Base-by-base conservation (phyloP, 2,113 vertebrate genomes). In the Pygathrix nemaeus region DNA sequence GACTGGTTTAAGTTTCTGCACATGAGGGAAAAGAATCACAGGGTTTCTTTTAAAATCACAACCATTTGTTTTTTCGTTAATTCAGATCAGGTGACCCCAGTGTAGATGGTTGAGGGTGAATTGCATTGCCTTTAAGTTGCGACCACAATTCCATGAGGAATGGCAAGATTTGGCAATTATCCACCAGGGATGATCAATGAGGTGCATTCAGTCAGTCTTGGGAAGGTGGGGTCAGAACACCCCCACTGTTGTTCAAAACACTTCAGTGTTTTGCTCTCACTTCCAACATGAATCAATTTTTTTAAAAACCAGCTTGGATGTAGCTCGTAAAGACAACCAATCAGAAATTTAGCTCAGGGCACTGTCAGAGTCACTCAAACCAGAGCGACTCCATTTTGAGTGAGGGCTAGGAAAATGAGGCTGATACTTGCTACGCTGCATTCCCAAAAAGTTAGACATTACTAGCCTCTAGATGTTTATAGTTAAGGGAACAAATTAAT, bases 291-390 rank as follows among this genome's bases (percentile, higher is more conserved):
- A 78, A 79, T 73, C 72, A n/a, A 2, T 11, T 43, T 30, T 64
- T 64, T 30, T 14, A 8, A 64, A 64, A 64, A 72, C 75, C 79
- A 70, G 18, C 73, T 73, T 59, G 66, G 68, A 38, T 10, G 3
- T 30, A 70, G 23, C 50, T 90, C 73, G 86, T 85, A 91, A 94
- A 97, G 68, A 64, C 75, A 32, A 57, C 90, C 48, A 72, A 90
- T 97, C 87, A 97, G 94, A 96, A 91, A 96, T 81, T 75, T 64
- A 84, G 95, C 92, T 96, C 68, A 66, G 21, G 90, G 97, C 75
- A 35, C 70, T 20, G 5, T 10, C 30, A 75, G 92, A 32, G 61
- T 5, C 27, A 64, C 13, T 64, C 5, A 64, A 64, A 64, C 27
- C 25, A 12, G 61, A 64, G 61, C 0, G 5, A 64, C 27, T 64